phyloP scores from a whole-genome alignment of 2,113 vertebrate species.

The Kryptolebias marmoratus region DNA sequence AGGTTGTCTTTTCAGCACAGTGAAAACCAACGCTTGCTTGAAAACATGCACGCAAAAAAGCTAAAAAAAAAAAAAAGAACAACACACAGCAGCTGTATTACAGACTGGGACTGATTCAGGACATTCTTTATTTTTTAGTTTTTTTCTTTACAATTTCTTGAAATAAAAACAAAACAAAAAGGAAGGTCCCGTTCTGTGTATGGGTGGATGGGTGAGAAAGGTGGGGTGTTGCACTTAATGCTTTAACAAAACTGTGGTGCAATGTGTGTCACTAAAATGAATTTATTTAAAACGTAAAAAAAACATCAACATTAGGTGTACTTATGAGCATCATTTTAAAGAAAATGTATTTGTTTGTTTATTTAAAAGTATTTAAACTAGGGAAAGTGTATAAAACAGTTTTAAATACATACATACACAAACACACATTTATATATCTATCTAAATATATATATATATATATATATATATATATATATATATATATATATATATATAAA shows the following conservation, averaged over 20 bases:
- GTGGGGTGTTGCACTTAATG: not conserved
- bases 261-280: not conserved
- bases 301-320: too few species aligned
- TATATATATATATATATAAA: too few species aligned
- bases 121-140: too few species aligned
- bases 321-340: too few species aligned
- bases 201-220: not conserved
- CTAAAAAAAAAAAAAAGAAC: not conserved
- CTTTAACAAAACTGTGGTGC: not conserved
- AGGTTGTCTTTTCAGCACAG: not conserved
- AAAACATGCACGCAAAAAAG: constrained; percentile 12
- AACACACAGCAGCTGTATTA: not conserved
- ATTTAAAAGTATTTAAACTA: too few species aligned
- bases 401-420: too few species aligned
- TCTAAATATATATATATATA: too few species aligned
- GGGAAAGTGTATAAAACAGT: too few species aligned
- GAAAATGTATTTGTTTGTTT: too few species aligned
- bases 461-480: too few species aligned
- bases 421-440: too few species aligned
- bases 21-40: not conserved
- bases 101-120: not conserved
- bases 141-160: not conserved
- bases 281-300: too few species aligned
- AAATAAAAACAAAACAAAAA: constrained; percentile 1
- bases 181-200: constrained; percentile 15